Base-by-base conservation (phyloP, 2,888 invertebrate genomes). In the Eupithecia insigniata region DNA sequence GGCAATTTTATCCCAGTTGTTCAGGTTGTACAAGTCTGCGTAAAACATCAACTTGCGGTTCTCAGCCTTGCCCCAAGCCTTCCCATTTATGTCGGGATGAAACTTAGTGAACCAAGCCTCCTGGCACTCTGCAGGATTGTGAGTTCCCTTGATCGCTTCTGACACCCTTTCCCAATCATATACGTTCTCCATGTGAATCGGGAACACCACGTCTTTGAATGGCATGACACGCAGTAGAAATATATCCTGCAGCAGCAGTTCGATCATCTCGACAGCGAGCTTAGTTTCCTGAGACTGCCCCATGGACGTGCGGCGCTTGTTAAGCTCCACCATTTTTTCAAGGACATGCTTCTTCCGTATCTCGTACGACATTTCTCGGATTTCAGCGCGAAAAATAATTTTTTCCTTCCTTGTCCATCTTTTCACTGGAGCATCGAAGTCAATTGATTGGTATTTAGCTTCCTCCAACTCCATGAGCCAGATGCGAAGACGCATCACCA, bases 31-130 rank as follows among this genome's bases (percentile, higher is more conserved):
- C 5, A 1, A 2, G 4, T 58, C 55, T 10, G 66, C 69, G 4
- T 62, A 16, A 7, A 4, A 3, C 0, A 7, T 6, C 22, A 72
- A 36, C n/a, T 1, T 0, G 14, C n/a, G 14, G 26, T 60, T 69
- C 28, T 73, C 72, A 4, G 69, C 69, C 58, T 73, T 70, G 43
- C 66, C 70, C 69, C 69, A 73, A 26, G 22, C 12, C 18, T 46
- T 64, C 16, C 34, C n/a, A n/a, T 69, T 69, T 7, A 62, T 8
- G 10, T 39, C 2, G 0, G 69, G 69, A 32, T 73, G 72, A n/a
- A 61, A 36, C 55, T 70, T 73, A 22, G 62, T 70, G 28, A 62
- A 64, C 72, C 72, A 73, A 14, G 64, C 61, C 60, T 73, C 69
- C 18, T 58, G 32, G 58, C 72, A 73, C 28, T 73, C 69, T 1